These are phyloP conservation scores for Orthosia gothica DNA, from an alignment of 2,888 invertebrate genomes.

Conservation along the genomic window DNA sequence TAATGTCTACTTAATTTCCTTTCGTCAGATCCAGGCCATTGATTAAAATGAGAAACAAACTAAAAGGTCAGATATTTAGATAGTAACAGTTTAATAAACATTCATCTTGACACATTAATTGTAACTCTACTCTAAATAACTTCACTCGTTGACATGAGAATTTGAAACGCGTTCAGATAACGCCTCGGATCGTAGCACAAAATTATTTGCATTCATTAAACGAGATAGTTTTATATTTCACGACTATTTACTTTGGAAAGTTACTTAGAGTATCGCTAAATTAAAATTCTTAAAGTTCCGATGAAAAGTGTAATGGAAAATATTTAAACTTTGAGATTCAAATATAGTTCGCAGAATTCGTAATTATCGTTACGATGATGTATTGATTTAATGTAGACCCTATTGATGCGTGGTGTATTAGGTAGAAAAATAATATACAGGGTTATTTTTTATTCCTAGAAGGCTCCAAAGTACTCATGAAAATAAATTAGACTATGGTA, in stretches of 20 bases:
- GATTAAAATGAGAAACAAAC: conserved; percentile 3
- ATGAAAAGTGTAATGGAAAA: neutral
- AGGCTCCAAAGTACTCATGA: too few relatives aligned
- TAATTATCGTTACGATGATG: neutral
- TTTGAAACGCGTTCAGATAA: conserved; percentile 33
- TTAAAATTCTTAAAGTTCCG: conserved; percentile 35
- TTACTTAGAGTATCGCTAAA: conserved; percentile 9
- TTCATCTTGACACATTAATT: too few relatives aligned
- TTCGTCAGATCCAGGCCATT: neutral
- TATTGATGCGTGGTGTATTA: too few relatives aligned
- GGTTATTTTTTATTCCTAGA: too few relatives aligned
- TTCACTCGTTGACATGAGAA: conserved; percentile 39
- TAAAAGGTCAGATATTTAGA: too few relatives aligned
- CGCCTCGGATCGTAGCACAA: conserved; percentile 3
- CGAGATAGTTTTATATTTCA: conserved; percentile 60
- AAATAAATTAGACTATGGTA: too few relatives aligned
- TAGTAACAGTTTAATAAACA: too few relatives aligned
- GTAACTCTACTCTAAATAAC: conserved; percentile 39
- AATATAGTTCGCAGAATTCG: conserved; percentile 1
- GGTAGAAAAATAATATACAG: too few relatives aligned
- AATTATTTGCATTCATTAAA: conserved; percentile 51
- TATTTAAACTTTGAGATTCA: conserved; percentile 5
- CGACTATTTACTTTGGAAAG: conserved; percentile 41
- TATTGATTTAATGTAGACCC: neutral
- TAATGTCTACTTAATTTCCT: neutral